Evolutionary conservation across 2,797 vertebrate species (phyloP).

Genomic region (Gallirallus australis): DNA sequence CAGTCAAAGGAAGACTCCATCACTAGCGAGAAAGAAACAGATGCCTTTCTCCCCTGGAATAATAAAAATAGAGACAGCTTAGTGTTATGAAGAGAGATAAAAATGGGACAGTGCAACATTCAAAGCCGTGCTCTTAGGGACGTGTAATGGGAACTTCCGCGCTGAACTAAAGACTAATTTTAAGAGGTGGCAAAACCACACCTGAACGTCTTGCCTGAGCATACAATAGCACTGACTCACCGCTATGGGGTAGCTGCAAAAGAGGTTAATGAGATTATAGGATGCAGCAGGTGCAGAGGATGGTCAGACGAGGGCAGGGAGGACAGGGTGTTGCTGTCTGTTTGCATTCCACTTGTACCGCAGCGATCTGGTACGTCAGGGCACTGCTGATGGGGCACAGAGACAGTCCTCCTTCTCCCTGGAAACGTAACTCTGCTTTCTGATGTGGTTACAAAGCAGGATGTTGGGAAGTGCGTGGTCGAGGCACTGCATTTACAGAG

Average conservation of each 20-base stretch:
- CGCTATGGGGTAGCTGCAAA: background rate
- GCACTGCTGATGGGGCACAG: background rate
- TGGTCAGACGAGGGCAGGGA: background rate
- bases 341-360: background rate
- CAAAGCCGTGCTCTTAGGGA: background rate
- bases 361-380: fast-evolving
- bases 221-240: background rate
- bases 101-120: background rate
- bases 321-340: background rate
- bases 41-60: background rate
- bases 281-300: background rate
- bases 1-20: background rate
- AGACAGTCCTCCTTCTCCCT: background rate
- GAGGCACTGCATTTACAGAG: background rate
- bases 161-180: background rate
- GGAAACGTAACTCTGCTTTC: background rate
- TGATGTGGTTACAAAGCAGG: constrained; percentile 43
- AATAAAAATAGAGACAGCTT: background rate
- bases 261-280: background rate
- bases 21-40: background rate
- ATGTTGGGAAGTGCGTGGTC: background rate
- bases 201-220: background rate
- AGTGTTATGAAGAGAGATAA: background rate
- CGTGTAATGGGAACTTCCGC: background rate
- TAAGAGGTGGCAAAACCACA: background rate